Percentiles rank a stretch among this genome's conserved stretches.
Evolutionary conservation across 2,797 vertebrate genomes (phyloP).

Genomic region (Myotis pilosus): DNA sequence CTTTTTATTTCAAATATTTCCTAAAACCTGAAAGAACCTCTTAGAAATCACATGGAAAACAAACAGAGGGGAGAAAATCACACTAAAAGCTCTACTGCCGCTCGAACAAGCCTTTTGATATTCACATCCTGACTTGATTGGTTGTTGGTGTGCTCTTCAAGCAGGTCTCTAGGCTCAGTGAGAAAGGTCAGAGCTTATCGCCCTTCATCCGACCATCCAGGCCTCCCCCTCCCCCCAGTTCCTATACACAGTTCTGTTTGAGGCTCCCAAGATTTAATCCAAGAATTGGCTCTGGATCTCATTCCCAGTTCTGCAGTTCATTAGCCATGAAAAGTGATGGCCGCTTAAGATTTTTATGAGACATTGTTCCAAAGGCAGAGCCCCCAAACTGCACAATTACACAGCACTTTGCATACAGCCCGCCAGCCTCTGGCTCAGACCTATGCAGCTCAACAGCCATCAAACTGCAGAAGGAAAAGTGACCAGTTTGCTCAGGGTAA

Average conservation of each 20-base stretch:
- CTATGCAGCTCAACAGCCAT: conserved; percentile 71
- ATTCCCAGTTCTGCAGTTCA: conserved; percentile 81
- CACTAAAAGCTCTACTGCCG: conserved; percentile 8
- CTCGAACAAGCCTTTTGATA: conserved; percentile 61
- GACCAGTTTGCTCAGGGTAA: conserved; percentile 66
- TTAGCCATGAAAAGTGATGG: conserved; percentile 83
- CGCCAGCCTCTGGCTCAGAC: conserved; percentile 68
- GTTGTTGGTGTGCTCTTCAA: conserved; percentile 58
- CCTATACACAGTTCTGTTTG: conserved; percentile 73
- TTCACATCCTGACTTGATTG: conserved; percentile 57
- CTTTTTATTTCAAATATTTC: conserved; percentile 76
- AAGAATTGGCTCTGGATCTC: conserved; percentile 79
- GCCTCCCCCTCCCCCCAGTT: conserved; percentile 27
- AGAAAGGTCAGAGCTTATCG: conserved; percentile 69
- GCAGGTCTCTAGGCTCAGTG: conserved; percentile 68
- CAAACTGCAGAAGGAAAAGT: conserved; percentile 76
- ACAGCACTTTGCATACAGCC: conserved; percentile 62
- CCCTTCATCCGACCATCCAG: conserved; percentile 17
- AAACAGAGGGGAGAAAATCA: conserved; percentile 45
- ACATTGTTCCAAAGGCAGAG: conserved; percentile 69
- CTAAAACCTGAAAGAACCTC: conserved; percentile 73
- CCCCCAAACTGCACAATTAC: conserved; percentile 70
- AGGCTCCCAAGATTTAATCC: conserved; percentile 78
- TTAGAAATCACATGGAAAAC: conserved; percentile 77
- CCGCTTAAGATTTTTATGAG: conserved; percentile 80